Evolutionary conservation across 2,888 invertebrate species (phyloP), one percentile per base, ranked within the genome.

Genomic region (Callinectes sapidus): DNA sequence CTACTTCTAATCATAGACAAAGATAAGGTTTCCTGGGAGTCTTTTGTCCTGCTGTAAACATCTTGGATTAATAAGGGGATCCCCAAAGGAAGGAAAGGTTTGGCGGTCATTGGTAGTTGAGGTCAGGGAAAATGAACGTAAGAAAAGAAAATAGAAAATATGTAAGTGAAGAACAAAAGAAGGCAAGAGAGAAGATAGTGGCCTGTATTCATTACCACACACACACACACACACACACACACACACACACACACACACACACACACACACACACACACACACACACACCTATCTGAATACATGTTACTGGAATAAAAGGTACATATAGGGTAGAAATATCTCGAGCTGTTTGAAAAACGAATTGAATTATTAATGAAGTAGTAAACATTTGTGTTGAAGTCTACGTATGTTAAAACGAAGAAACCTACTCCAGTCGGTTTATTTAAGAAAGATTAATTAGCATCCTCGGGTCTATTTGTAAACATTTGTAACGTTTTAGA

Each of bases 31-130:
- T 71, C 10, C 71, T 71, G 28, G 10, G 71, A 71, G 28, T n/a
- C 71, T 28, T 71, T 71, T 71, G 71, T 71, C 71, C 71, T 71
- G 28, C 71, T 28, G 71, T 71, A 71, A 71, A 71, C 71, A 71
- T 71, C n/a, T 71, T 71, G 71, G 71, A 71, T 71, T 71, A 71
- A 71, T 71, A 28, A 71, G 28, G 71, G 28, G 28, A 71, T 71
- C 71, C 71, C 28, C n/a, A n/a, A 28, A 71, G 71, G 71, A n/a
- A 71, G 71, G 71, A 23, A 71, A 71, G 71, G 71, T 71, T 23
- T 5, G 71, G n/a, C 10, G 71, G 71, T 71, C 71, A 10, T 28
- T 71, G 28, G 28, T n/a, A n/a, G 71, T 71, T 71, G 28, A 71
- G 71, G 71, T n/a, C 28, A 71, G n/a, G 71, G 28, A 28, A 71